A percentile compares a stretch with the other conserved stretches of the same genome.
Conservation (phyloP, 2,888 invertebrate species). For the Lithophane semibrunnea region DNA sequence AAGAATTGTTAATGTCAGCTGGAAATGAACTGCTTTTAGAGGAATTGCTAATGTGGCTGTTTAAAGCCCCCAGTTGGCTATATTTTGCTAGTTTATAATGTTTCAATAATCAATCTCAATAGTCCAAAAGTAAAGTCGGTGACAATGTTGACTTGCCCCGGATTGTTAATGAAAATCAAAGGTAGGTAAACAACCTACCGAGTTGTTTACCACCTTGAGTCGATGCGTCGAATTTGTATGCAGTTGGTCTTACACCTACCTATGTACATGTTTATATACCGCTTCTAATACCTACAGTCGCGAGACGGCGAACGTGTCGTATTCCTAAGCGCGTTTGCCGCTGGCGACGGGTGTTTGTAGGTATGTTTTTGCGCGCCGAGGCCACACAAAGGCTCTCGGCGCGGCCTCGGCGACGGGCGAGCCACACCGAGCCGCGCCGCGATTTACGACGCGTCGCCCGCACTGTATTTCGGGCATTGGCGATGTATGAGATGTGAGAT, state of each 20-base stretch:
- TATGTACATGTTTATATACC: conserved; percentile 47
- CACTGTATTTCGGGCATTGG: conserved; percentile 89
- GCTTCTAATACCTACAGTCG: conserved; percentile 52
- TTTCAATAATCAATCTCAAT: not conserved
- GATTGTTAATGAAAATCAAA: not conserved
- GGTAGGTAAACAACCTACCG: not conserved
- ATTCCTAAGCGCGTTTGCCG: conserved; percentile 47
- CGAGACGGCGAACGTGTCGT: conserved; percentile 54
- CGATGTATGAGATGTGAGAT: conserved; percentile 71
- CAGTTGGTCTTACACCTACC: conserved; percentile 31
- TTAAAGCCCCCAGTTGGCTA: too few species aligned
- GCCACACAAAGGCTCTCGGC: conserved; percentile 86
- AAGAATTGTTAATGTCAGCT: too few species aligned
- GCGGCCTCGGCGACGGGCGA: conserved; percentile 64
- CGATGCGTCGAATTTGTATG: conserved; percentile 39
- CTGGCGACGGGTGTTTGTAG: conserved; percentile 53
- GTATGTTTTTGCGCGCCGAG: conserved; percentile 79
- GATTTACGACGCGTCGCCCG: conserved; percentile 91
- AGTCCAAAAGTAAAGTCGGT: not conserved
- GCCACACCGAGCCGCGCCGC: conserved; percentile 85
- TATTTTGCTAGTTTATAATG: not conserved
- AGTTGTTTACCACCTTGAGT: conserved; percentile 20
- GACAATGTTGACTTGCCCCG: not conserved
- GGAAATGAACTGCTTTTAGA: too few species aligned
- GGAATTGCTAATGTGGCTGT: too few species aligned